Evolutionary conservation across 2,888 invertebrate genomes (phyloP).

Genomic region (Noctua janthina): DNA sequence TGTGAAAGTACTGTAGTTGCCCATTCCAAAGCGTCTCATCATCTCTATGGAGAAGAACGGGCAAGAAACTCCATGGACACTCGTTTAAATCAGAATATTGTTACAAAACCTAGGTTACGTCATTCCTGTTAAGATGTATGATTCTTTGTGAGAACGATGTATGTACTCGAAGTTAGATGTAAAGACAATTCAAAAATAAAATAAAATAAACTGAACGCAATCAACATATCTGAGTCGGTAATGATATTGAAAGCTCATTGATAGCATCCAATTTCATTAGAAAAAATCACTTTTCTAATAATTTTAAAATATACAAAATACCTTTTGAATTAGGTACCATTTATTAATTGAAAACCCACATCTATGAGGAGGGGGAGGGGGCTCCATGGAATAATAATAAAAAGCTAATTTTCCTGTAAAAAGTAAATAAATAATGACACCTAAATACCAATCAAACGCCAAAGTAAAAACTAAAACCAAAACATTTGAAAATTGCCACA

Average conservation of each 20-base stretch:
- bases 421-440: neutral
- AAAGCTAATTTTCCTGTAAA: neutral
- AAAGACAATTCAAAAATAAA: too few relatives aligned
- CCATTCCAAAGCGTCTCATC: too few relatives aligned
- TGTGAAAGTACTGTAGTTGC: too few relatives aligned
- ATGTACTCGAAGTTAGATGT: too few relatives aligned
- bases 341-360: neutral
- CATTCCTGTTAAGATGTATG: too few relatives aligned
- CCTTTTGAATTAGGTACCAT: neutral
- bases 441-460: neutral
- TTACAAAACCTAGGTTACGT: too few relatives aligned
- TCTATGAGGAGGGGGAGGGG: neutral
- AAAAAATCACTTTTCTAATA: neutral
- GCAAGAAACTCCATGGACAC: too few relatives aligned
- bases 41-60: too few relatives aligned
- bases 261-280: neutral
- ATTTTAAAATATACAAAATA: neutral
- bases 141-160: too few relatives aligned
- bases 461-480: neutral
- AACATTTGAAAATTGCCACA: slow-evolving; percentile 12
- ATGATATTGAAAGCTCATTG: neutral
- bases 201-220: neutral
- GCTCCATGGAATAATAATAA: neutral
- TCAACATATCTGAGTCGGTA: neutral
- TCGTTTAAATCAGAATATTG: too few relatives aligned